Evolutionary conservation across 2,888 invertebrate genomes (phyloP).

Genomic region (Amblyjoppa fuscipennis): DNA sequence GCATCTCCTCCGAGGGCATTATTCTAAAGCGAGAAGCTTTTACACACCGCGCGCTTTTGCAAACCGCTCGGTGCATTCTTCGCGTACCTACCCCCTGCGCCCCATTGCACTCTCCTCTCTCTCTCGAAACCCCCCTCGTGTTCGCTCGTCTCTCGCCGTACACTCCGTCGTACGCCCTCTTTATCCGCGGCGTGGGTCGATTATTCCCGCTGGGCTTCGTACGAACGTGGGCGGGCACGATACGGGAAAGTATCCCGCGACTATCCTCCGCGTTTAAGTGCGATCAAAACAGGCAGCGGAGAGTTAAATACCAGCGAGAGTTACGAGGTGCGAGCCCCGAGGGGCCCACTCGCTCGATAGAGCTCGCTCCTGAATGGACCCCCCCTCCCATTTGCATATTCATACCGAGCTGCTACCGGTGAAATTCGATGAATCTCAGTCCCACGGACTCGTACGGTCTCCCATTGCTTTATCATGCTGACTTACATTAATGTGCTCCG

Average conservation of each 20-base stretch:
- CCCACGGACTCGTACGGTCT: not conserved
- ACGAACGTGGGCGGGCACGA: slow-evolving; percentile 21
- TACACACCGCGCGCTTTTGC: slow-evolving; percentile 6
- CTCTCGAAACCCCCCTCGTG: not conserved
- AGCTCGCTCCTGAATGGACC: slow-evolving; percentile 44
- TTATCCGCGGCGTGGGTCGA: slow-evolving; percentile 29
- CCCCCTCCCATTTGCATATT: slow-evolving; percentile 22
- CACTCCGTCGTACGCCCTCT: slow-evolving; percentile 8
- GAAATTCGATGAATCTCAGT: slow-evolving; percentile 29
- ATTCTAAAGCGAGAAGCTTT: slow-evolving; percentile 1
- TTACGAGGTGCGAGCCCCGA: slow-evolving; percentile 53
- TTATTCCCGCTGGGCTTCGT: slow-evolving; percentile 25
- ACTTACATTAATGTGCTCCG: not conserved
- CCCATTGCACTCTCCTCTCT: not conserved
- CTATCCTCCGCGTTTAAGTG: slow-evolving; percentile 24
- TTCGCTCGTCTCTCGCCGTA: not conserved
- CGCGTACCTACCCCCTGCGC: slow-evolving; percentile 1
- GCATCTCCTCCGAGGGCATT: slow-evolving; percentile 29
- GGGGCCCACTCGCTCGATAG: slow-evolving; percentile 53
- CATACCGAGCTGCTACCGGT: slow-evolving; percentile 39
- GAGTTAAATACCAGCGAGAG: slow-evolving; percentile 63
- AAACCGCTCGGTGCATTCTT: slow-evolving; percentile 25
- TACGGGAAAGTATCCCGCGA: slow-evolving; percentile 50
- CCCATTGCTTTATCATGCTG: slow-evolving; percentile 11
- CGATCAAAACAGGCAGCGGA: slow-evolving; percentile 50